Evolutionary conservation across 1,140 invertebrate genomes (phyloP), one percentile per base, ranked within the genome.

Genomic region (Cyclina sinensis): DNA sequence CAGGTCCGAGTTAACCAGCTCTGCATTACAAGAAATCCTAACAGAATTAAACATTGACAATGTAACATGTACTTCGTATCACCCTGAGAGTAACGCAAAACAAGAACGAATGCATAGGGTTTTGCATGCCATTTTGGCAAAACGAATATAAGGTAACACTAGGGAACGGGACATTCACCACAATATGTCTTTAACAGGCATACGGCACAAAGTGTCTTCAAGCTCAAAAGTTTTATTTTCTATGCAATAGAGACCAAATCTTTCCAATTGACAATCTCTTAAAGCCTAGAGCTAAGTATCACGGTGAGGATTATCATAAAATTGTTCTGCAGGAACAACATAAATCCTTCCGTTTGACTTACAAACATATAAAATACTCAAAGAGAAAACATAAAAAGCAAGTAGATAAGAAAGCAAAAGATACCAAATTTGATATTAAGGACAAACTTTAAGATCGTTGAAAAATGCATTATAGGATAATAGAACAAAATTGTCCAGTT

Each of bases 111-210:
- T 70, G 37, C 81, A 84, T 39, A 51, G 62, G 18, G 78, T 80
- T 14, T 7, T 88, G 1, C 37, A 74, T 59, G 87, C 76, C 35
- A 46, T 83, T n/a, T 9, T 89, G n/a, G 18, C 87, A 18, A 89
- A 80, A 24, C 51, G 37, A 27, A 3, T 89, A 48, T 57, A 78
- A 4, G 81, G 62, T 35, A 21, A 73, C 32, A 27, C 9, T n/a
- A 37, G 0, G 2, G 70, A 59, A 1, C 89, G 89, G 86, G 91
- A 91, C 57, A 24, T 91, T 16, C 51, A 87, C 74, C 86, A 90
- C 1, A 86, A 86, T 46, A 57, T 86, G 46, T 59, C 79, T 1
- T 37, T 91, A 37, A 88, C 87, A 30, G 78, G 18, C 14, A 78
- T 89, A 1, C 21, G 90, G 16, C 86, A 89, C 30, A 79, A 30